A percentile compares a stretch with the other conserved stretches of the same genome.
Conservation (phyloP, 2,888 invertebrate species). For the Xiphydria camelus region DNA sequence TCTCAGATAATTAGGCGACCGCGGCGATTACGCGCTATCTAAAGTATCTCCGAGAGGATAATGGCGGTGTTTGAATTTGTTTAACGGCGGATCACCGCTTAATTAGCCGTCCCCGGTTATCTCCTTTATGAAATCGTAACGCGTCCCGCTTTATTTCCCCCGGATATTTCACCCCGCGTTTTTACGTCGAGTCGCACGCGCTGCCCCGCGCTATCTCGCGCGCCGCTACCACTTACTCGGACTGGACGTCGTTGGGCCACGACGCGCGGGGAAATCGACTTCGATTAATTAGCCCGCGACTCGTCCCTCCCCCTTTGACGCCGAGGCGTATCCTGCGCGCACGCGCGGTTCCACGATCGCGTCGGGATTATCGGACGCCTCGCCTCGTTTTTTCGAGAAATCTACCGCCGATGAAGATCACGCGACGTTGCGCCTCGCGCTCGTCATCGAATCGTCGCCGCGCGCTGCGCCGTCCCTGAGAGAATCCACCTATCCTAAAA, state of each 20-base stretch:
- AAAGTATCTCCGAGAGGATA: slow-evolving; percentile 33
- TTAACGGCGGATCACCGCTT: slow-evolving; percentile 43
- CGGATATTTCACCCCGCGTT: slow-evolving; percentile 42
- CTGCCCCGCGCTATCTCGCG: slow-evolving; percentile 13
- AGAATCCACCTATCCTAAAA: too few relatives aligned
- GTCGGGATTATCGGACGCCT: too few relatives aligned
- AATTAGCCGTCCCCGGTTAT: slow-evolving; percentile 42
- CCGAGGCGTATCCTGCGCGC: too few relatives aligned
- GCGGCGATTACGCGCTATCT: slow-evolving; percentile 32
- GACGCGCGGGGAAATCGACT: too few relatives aligned
- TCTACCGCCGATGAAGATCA: too few relatives aligned
- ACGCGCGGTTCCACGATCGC: too few relatives aligned
- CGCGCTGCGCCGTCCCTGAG: slow-evolving; percentile 3
- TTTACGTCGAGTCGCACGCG: slow-evolving; percentile 28
- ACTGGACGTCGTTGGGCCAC: too few relatives aligned
- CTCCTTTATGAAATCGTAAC: slow-evolving; percentile 48
- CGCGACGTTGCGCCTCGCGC: slow-evolving; percentile 1
- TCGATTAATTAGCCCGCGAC: too few relatives aligned
- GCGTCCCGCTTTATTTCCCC: slow-evolving; percentile 18
- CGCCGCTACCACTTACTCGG: slow-evolving; percentile 12
- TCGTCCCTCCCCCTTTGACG: too few relatives aligned
- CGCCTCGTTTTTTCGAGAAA: too few relatives aligned
- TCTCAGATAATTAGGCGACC: slow-evolving; percentile 33
- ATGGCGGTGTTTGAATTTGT: slow-evolving; percentile 29
- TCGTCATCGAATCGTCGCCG: slow-evolving; percentile 1